Conservation (phyloP, 2,888 invertebrate genomes). For the Odontothrips loti region DNA sequence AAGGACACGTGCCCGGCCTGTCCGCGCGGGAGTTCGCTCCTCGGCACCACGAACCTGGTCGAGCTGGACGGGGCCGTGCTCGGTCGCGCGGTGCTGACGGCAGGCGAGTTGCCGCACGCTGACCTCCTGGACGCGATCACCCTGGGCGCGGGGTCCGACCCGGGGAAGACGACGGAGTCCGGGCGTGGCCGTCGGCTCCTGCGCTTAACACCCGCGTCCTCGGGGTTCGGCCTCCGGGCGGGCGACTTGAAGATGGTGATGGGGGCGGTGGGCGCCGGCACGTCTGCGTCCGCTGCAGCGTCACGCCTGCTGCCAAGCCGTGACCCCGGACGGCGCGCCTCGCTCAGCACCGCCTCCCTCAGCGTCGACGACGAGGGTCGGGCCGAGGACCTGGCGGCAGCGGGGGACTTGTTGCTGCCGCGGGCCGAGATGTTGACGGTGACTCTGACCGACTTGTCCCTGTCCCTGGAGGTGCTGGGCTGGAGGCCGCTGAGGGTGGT, state of each 20-base stretch:
- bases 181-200: background rate
- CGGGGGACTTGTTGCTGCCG: background rate
- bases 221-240: background rate
- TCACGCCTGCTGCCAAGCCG: background rate
- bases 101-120: background rate
- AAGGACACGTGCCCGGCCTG: background rate
- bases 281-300: background rate
- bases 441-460: background rate
- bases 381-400: background rate
- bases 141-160: background rate
- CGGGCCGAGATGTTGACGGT: background rate
- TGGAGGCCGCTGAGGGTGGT: background rate
- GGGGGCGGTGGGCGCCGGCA: background rate
- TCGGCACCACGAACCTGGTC: background rate
- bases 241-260: slow-evolving; percentile 3
- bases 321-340: background rate
- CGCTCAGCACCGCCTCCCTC: background rate
- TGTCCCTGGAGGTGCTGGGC: background rate
- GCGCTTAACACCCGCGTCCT: background rate
- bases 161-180: background rate
- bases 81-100: background rate
- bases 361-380: background rate
- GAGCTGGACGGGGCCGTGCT: background rate
- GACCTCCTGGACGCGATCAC: background rate
- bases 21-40: background rate